Evolutionary conservation across 2,113 vertebrate genomes (phyloP), one percentile per base, ranked within the genome.

Genomic region (Manacus vitellinus): DNA sequence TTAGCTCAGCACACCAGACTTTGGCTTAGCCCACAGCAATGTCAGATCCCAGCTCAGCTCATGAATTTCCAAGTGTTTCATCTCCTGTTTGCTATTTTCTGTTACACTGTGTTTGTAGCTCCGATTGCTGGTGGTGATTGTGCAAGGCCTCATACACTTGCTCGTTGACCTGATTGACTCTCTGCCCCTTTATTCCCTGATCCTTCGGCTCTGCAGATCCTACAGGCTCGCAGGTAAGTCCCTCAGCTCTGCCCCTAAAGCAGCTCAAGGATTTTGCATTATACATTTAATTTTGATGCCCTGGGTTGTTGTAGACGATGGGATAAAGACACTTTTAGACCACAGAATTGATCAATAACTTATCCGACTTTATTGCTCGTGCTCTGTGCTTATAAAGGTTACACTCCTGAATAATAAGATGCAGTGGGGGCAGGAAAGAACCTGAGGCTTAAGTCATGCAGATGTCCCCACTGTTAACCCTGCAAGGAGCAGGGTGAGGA

Each of bases 61-160:
- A 4, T 44, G n/a, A 28, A 12, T 86, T 52, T 27, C 8, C 65
- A 23, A 19, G 9, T 70, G 30, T 62, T 76, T 12, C 6, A 7
- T 39, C 72, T 90, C 12, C 25, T 41, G 12, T 28, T 70, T 44
- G 28, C 46, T 4, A 4, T 46, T 33, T 82, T 55, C 49, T 78
- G 11, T 41, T 47, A 3, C 58, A 9, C 51, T 24, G 5, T 46
- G 52, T 96, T 46, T 37, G 43, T 74, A 99, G 99, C 97, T 99
- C 78, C 99, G 99, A 56, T 97, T 99, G 89, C 98, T 99, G 97
- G 99, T 99, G 95, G 98, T 99, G 86, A 54, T 99, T 24, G 98
- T 99, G 85, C 99, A 99, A 95, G 99, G 99, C 46, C 78, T 99
- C 77, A 98, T 99, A 75, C 99, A 99, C 88, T 98, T 99, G 94